These are phyloP conservation scores for Heliconius nattereri DNA, from an alignment of 1,140 invertebrate genomes.

Conservation along the genomic window DNA sequence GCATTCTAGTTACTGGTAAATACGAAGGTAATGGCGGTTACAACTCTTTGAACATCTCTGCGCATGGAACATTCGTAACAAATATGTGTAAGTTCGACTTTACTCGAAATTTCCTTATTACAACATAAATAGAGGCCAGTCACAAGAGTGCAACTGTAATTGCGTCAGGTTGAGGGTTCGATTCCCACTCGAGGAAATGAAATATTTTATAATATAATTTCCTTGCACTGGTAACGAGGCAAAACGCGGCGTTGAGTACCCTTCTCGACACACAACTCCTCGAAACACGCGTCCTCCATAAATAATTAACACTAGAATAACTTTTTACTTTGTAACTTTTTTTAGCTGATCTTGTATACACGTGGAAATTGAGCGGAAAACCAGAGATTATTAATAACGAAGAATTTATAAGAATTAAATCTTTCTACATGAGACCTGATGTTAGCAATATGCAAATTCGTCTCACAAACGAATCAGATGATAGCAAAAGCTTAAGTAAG, in stretches of 20 bases:
- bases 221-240: too few species aligned
- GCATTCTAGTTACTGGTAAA: constrained; percentile 72
- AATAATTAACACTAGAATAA: too few species aligned
- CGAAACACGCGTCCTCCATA: too few species aligned
- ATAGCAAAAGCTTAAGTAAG: constrained; percentile 83
- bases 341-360: constrained; percentile 71
- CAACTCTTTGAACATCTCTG: constrained; percentile 76
- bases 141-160: too few species aligned
- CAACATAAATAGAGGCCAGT: too few species aligned
- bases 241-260: too few species aligned
- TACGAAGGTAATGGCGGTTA: constrained; percentile 80
- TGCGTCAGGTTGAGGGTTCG: too few species aligned
- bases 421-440: constrained; percentile 84
- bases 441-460: constrained; percentile 81
- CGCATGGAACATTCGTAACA: constrained; percentile 72
- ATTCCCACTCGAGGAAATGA: too few species aligned
- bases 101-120: not conserved
- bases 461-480: constrained; percentile 82
- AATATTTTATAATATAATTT: too few species aligned
- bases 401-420: constrained; percentile 78
- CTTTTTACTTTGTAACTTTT: constrained; percentile 32
- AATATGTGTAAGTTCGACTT: constrained; percentile 70
- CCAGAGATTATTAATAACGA: constrained; percentile 65
- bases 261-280: too few species aligned
- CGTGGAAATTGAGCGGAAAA: constrained; percentile 74